Evolutionary conservation across 2,113 vertebrate genomes (phyloP).

Genomic region (Typhlomys cinereus): DNA sequence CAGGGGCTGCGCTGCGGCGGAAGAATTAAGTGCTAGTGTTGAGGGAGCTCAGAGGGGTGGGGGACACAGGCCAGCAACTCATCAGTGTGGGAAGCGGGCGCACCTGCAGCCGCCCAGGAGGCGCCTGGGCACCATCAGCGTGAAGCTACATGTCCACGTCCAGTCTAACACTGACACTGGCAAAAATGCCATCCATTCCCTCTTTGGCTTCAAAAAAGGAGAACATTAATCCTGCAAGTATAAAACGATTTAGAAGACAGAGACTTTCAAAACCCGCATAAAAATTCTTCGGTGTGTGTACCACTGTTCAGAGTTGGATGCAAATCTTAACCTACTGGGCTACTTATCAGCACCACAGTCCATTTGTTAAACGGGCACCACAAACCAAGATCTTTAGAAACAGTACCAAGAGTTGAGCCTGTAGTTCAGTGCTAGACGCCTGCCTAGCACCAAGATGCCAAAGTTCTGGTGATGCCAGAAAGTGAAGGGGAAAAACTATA

Average conservation of each 20-base stretch:
- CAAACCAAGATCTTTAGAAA: constrained; percentile 32
- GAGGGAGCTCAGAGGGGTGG: not conserved
- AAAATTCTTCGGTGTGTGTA: constrained; percentile 22
- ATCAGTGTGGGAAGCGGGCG: not conserved
- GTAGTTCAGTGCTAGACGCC: too few species aligned
- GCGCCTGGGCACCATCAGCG: too few species aligned
- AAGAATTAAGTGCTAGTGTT: not conserved
- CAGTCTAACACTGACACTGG: not conserved
- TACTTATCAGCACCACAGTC: not conserved
- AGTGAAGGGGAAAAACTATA: too few species aligned
- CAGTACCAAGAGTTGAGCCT: too few species aligned
- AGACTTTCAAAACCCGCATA: constrained; percentile 36
- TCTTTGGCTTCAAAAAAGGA: constrained; percentile 14
- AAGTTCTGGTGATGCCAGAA: too few species aligned
- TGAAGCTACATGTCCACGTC: too few species aligned
- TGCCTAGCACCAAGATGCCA: too few species aligned
- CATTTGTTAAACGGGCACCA: not conserved
- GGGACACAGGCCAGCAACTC: not conserved
- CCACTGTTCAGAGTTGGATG: constrained; percentile 35
- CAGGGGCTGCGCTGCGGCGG: not conserved
- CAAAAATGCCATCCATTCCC: constrained; percentile 15
- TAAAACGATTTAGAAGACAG: constrained; percentile 16
- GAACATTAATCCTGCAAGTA: constrained; percentile 18
- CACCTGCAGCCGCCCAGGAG: not conserved
- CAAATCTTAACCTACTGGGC: constrained; percentile 9